A percentile compares a stretch with the other conserved stretches of the same genome.
Conservation (phyloP, 2,797 vertebrate species). For the Pangasius mekongensis region DNA sequence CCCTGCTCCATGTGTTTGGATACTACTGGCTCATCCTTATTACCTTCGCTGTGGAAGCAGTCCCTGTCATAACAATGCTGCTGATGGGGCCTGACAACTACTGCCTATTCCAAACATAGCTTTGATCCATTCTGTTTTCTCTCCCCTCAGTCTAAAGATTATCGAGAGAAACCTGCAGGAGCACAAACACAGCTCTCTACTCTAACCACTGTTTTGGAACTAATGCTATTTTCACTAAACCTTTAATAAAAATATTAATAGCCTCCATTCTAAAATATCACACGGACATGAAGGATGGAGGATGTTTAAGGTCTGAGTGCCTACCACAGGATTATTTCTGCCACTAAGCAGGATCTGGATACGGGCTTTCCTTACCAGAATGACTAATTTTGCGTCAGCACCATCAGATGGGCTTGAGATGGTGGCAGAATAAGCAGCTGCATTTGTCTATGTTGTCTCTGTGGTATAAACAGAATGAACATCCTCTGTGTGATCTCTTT, state of each 20-base stretch:
- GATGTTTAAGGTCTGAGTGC: neutral
- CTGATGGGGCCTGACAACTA: neutral
- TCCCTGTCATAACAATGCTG: neutral
- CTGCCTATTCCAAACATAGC: neutral
- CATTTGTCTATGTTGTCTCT: neutral
- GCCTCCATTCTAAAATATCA: neutral
- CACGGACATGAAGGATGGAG: neutral
- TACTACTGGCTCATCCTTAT: neutral
- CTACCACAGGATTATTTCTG: neutral
- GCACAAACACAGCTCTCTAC: neutral
- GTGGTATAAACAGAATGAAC: neutral
- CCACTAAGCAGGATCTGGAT: neutral
- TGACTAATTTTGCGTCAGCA: neutral
- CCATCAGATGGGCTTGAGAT: neutral
- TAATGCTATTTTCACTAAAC: neutral
- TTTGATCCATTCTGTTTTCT: neutral
- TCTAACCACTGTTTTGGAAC: neutral
- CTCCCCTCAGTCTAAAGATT: neutral
- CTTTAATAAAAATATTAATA: neutral
- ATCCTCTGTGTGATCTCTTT: neutral
- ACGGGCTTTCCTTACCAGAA: neutral
- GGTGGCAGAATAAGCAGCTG: neutral
- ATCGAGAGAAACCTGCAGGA: neutral
- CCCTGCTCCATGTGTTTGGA: neutral
- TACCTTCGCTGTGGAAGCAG: neutral